Conservation (phyloP, 2,113 vertebrate species). For the Amphiprion ocellaris region DNA sequence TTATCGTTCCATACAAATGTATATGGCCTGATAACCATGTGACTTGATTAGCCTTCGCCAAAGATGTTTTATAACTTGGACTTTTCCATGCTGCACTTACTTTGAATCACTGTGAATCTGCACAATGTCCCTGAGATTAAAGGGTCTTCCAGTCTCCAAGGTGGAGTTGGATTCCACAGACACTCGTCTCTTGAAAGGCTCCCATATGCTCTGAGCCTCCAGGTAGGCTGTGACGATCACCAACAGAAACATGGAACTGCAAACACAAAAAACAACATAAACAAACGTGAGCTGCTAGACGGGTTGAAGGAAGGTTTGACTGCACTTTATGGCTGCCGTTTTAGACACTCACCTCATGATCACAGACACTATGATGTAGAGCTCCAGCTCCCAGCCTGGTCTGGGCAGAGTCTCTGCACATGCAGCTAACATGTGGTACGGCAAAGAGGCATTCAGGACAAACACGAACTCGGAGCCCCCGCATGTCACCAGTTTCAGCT, state of each 20-base stretch:
- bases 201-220: constrained; percentile 99
- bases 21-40: no score
- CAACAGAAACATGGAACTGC: constrained; percentile 94
- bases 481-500: constrained; percentile 92
- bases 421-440: constrained; percentile 95
- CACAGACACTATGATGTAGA: constrained; percentile 95
- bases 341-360: constrained; percentile 90
- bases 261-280: constrained; percentile 55
- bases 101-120: constrained; percentile 95
- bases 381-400: constrained; percentile 95
- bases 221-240: constrained; percentile 96
- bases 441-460: constrained; percentile 95
- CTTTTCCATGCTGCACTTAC: constrained; percentile 82
- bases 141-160: constrained; percentile 94
- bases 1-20: neutral
- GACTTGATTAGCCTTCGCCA: no score
- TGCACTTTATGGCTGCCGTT: no score
- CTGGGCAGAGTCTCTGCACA: constrained; percentile 96
- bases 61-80: no score
- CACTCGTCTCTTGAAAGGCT: constrained; percentile 94
- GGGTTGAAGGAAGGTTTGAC: fast-evolving
- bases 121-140: constrained; percentile 99
- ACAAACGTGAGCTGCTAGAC: neutral
- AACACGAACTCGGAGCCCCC: constrained; percentile 96
- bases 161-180: constrained; percentile 93